Percentiles rank a stretch among this genome's conserved stretches.
phyloP scores from a whole-genome alignment of 2,113 vertebrate genomes.

The Orycteropus afer region DNA sequence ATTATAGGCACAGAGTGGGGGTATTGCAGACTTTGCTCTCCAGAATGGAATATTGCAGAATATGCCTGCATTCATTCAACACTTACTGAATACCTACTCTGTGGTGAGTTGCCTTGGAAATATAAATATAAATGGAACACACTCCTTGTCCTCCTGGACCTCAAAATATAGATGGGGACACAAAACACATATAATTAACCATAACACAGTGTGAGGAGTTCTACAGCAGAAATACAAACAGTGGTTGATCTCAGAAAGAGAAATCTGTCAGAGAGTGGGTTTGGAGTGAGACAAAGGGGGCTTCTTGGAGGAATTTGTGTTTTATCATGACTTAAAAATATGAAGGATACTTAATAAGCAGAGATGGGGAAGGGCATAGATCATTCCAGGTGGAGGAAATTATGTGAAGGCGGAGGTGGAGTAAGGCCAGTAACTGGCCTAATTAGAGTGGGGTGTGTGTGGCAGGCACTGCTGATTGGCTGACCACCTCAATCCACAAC shows the following conservation, averaged over 20 bases:
- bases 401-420: not conserved
- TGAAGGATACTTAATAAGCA: constrained; percentile 5
- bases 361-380: not conserved
- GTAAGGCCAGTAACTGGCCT: not conserved
- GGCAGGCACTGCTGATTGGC: not conserved
- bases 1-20: constrained; percentile 17
- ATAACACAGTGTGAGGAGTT: not conserved
- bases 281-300: not conserved
- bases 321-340: constrained; percentile 36
- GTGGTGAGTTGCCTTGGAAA: constrained; percentile 34
- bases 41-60: constrained; percentile 31
- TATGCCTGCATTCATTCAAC: not conserved
- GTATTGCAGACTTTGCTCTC: not conserved
- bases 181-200: not conserved
- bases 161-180: constrained; percentile 12
- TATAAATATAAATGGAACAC: constrained; percentile 46
- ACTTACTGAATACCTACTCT: constrained; percentile 53
- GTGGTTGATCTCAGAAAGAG: constrained; percentile 15
- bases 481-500: not conserved
- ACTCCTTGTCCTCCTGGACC: not conserved
- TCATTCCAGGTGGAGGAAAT: not conserved
- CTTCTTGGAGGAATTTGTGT: not conserved
- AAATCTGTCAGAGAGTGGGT: not conserved
- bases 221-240: constrained; percentile 10
- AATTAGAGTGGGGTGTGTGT: not conserved